A percentile compares a stretch with the other conserved stretches of the same genome.
phyloP scores from a whole-genome alignment of 2,888 invertebrate genomes.

The Entomobrya proxima region DNA sequence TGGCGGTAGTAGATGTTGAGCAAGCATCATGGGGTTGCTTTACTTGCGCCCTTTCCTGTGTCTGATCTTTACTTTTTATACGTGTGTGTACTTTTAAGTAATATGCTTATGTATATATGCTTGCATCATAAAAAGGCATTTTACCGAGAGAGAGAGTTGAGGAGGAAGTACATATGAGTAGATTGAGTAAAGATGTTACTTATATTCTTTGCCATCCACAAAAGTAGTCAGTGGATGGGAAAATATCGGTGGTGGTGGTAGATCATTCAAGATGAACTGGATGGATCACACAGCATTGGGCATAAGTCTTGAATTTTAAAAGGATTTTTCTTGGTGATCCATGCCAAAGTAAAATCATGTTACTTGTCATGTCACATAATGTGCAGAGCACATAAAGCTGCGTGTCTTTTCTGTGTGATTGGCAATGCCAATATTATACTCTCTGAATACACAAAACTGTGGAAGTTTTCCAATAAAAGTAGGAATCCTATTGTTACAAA shows the following conservation, averaged over 20 bases:
- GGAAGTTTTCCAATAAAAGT: constrained; percentile 12
- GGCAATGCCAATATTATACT: not conserved
- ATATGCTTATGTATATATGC: constrained; percentile 35
- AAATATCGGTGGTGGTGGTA: constrained; percentile 52
- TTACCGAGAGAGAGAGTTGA: constrained; percentile 20
- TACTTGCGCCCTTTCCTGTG: constrained; percentile 37
- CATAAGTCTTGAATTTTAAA: constrained; percentile 61
- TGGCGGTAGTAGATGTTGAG: not conserved
- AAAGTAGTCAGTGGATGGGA: constrained; percentile 47
- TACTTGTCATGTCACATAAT: not conserved
- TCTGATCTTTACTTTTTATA: constrained; percentile 49
- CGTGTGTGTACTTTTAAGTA: constrained; percentile 34
- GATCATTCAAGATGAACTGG: constrained; percentile 35
- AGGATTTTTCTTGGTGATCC: constrained; percentile 41
- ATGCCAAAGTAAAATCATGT: constrained; percentile 40
- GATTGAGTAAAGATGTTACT: constrained; percentile 45
- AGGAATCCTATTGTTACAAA: not conserved
- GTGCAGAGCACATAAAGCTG: not conserved
- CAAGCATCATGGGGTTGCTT: constrained; percentile 19
- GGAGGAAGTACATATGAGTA: constrained; percentile 55
- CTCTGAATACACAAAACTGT: not conserved
- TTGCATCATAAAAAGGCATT: constrained; percentile 49
- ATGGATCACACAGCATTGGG: constrained; percentile 20
- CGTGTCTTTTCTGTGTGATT: not conserved
- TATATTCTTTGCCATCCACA: not conserved